These are phyloP conservation scores for Columba guinea DNA, from an alignment of 2,797 vertebrate species.

Conservation along the genomic window DNA sequence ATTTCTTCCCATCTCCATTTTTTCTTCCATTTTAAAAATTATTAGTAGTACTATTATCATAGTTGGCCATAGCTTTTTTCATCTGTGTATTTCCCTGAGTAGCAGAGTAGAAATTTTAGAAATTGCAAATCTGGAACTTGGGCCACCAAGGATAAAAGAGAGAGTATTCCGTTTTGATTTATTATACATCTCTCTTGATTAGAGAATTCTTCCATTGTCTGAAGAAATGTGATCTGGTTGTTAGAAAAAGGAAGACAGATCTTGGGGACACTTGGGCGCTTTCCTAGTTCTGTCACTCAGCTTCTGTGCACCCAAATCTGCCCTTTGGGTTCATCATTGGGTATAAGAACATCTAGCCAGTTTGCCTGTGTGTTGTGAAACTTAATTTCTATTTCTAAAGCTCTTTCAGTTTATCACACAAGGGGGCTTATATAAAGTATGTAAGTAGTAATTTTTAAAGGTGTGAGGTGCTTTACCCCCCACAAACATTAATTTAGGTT, in stretches of 20 bases:
- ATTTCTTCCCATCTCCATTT: background rate
- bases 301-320: background rate
- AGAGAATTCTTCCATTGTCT: conserved; percentile 43
- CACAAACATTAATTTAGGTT: background rate
- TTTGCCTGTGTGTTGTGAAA: background rate
- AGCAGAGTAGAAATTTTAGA: background rate
- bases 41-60: background rate
- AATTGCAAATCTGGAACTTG: background rate
- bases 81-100: background rate
- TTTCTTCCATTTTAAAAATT: background rate
- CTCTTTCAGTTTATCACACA: background rate
- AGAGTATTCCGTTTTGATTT: conserved; percentile 30
- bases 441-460: conserved; percentile 3
- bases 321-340: conserved; percentile 17
- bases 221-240: background rate
- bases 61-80: background rate
- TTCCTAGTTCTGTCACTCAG: background rate
- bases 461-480: background rate
- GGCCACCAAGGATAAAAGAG: background rate
- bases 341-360: background rate
- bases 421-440: background rate
- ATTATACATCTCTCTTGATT: background rate
- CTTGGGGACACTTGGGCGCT: background rate
- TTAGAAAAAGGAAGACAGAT: conserved; percentile 16
- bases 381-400: background rate